Base-by-base conservation (phyloP, 1,140 invertebrate species). In the Eufriesea mexicana region DNA sequence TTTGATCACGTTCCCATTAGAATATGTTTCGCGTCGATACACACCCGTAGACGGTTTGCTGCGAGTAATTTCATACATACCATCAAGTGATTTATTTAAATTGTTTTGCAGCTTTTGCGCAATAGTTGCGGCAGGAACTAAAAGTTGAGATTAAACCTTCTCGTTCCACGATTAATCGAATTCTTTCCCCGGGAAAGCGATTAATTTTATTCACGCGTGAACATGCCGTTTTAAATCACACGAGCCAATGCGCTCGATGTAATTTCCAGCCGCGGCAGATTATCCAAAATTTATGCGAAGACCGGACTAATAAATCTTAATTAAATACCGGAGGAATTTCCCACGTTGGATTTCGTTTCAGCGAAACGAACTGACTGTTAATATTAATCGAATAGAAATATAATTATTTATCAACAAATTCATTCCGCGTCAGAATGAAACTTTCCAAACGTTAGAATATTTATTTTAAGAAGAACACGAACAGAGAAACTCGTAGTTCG, bases 101-200 rank as follows among this genome's bases (percentile, higher is more conserved):
- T 25, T 59, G 25, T 75, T 49, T n/a, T 10, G 9, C 18, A 51
- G 18, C 9, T 42, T 45, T 6, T 35, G 45, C 51, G 57, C 57
- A 35, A 42, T 57, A 79, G 68, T 79, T 84, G 76, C 55, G 25
- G 73, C 47, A 75, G 49, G 25, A 28, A 25, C 35, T 16, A 25
- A 51, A 71, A 73, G 49, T 77, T 77, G 28, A 45, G 25, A 67
- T 77, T 67, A 67, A 66, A 67, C 20, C 62, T 55, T 4, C 55
- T 28, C 51, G 14, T 2, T 9, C 28, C 9, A 4, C 12, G 28
- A 55, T 54, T 35, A 57, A 42, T 42, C 28, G 49, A 72, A 72
- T 57, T 72, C 28, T 51, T 35, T 75, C 10, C 5, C 18, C 57
- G n/a, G 0, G 12, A 55, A 71, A 54, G 25, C 51, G 49, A 55